Evolutionary conservation across 2,113 vertebrate species (phyloP).

Genomic region (Melospiza georgiana): DNA sequence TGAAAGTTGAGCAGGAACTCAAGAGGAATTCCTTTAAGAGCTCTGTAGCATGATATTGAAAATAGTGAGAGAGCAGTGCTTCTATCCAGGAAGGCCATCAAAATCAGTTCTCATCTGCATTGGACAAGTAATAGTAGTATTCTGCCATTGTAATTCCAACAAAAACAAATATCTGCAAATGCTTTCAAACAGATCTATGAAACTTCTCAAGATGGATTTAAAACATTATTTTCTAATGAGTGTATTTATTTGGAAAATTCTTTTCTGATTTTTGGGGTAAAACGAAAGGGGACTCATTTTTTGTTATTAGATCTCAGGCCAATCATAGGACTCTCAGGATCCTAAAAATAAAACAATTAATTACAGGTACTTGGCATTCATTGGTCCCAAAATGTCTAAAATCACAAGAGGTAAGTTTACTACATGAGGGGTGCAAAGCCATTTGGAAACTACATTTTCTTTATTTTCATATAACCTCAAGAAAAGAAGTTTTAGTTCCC

Average conservation of each 20-base stretch:
- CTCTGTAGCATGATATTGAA: background rate
- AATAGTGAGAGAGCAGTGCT: background rate
- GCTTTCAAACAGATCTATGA: background rate
- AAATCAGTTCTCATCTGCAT: background rate
- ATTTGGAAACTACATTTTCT: background rate
- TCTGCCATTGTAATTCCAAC: background rate
- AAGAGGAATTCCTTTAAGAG: background rate
- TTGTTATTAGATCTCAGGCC: background rate
- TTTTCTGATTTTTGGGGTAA: background rate
- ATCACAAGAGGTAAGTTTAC: background rate
- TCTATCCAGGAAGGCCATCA: background rate
- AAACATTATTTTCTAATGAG: background rate
- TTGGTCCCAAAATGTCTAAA: background rate
- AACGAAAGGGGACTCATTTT: background rate
- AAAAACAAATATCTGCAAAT: background rate
- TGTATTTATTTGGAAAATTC: background rate
- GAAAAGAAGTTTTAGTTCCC: background rate
- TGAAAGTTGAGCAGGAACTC: background rate
- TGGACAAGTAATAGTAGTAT: background rate
- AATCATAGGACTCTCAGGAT: background rate
- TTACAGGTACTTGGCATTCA: background rate
- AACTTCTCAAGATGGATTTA: background rate
- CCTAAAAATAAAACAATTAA: background rate
- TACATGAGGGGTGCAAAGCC: constrained; percentile 46
- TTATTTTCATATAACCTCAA: background rate